phyloP scores from a whole-genome alignment of 2,888 invertebrate genomes.

The Spodoptera exigua region DNA sequence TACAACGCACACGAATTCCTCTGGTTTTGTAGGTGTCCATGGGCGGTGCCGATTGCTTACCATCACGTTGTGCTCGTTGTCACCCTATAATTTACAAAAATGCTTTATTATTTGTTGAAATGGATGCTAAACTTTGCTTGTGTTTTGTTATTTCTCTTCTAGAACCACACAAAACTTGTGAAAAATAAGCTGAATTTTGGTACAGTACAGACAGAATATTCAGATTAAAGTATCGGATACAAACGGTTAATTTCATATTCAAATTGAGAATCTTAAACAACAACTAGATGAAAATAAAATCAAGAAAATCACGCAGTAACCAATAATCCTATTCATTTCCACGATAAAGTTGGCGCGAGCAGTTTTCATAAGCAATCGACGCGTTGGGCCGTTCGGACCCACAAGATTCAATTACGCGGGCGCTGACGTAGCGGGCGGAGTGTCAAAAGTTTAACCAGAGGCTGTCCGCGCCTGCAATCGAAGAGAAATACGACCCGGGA shows the following conservation, averaged over 20 bases:
- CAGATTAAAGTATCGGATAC: not conserved
- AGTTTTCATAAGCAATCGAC: constrained; percentile 69
- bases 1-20: no score
- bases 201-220: no score
- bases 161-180: no score
- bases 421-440: constrained; percentile 69
- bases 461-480: constrained; percentile 52
- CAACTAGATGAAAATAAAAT: constrained; percentile 12
- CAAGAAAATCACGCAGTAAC: constrained; percentile 33
- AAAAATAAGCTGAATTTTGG: no score
- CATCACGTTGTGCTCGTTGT: no score
- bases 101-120: no score
- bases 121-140: no score
- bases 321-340: constrained; percentile 56
- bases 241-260: constrained; percentile 6
- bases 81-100: no score
- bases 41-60: no score
- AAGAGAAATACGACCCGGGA: constrained; percentile 52
- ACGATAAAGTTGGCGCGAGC: constrained; percentile 53
- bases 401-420: constrained; percentile 78
- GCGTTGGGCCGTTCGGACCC: constrained; percentile 63
- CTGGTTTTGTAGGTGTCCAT: no score
- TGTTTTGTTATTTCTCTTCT: no score
- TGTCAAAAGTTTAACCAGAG: constrained; percentile 74
- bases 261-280: constrained; percentile 8